These are phyloP conservation scores for Ambastaia sidthimunki DNA, from an alignment of 2,797 vertebrate genomes.

Conservation along the genomic window DNA sequence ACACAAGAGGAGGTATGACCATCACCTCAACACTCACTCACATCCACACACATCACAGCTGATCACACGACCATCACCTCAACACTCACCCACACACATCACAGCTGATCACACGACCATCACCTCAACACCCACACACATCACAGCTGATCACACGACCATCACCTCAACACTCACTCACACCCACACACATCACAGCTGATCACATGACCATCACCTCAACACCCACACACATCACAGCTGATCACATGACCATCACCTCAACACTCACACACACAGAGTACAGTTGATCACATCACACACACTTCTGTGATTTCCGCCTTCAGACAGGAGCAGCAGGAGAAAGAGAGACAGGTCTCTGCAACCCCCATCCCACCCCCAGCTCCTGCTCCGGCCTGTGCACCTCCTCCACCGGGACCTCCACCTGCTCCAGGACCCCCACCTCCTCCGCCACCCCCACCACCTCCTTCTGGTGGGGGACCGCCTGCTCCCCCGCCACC, in stretches of 20 bases:
- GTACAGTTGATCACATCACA: not conserved
- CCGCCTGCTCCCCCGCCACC: constrained; percentile 66
- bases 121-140: not conserved
- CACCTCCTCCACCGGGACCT: constrained; percentile 44
- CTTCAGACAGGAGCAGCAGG: constrained; percentile 67
- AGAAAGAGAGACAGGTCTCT: constrained; percentile 60
- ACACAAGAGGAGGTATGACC: constrained; percentile 67
- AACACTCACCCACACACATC: no score
- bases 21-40: not conserved
- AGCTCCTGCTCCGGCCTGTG: constrained; percentile 41
- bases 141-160: not conserved
- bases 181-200: no score
- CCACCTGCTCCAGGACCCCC: constrained; percentile 69
- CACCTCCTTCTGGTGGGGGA: constrained; percentile 64
- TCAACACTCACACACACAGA: no score
- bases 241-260: not conserved
- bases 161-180: no score
- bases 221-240: not conserved
- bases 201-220: no score
- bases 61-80: no score
- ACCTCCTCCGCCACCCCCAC: constrained; percentile 59
- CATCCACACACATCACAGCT: not conserved
- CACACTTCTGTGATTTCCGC: not conserved
- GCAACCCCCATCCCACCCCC: constrained; percentile 39
- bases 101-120: no score